Conservation (phyloP, 2,888 invertebrate genomes). For the Watsonalla cultraria region DNA sequence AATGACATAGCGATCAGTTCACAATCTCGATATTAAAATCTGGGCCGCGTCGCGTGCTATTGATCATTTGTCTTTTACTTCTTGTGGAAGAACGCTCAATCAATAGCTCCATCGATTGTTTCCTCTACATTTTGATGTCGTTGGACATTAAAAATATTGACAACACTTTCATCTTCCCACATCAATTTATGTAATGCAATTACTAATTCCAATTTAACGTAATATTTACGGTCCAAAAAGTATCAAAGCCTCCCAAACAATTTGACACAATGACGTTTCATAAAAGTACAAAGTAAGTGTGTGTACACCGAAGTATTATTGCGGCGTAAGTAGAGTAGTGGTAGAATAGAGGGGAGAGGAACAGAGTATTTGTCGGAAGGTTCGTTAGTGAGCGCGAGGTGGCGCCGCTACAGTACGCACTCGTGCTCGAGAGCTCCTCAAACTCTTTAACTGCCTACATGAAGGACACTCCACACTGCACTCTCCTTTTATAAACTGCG, state of each 20-base stretch:
- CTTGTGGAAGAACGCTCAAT: constrained; percentile 51
- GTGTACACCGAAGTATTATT: constrained; percentile 25
- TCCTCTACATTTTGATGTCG: constrained; percentile 14
- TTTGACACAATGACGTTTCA: constrained; percentile 41
- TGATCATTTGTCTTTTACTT: constrained; percentile 59
- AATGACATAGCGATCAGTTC: constrained; percentile 39
- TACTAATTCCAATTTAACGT: background rate
- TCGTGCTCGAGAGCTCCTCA: constrained; percentile 71
- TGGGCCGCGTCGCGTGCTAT: constrained; percentile 36
- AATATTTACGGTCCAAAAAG: background rate
- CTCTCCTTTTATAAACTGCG: constrained; percentile 77
- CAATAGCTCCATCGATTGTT: constrained; percentile 43
- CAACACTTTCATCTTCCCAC: constrained; percentile 1
- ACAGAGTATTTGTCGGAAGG: constrained; percentile 67
- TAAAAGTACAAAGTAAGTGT: constrained; percentile 34
- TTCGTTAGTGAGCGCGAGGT: constrained; percentile 72
- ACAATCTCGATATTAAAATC: constrained; percentile 48
- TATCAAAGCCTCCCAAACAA: no score
- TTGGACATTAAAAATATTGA: background rate
- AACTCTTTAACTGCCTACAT: constrained; percentile 79
- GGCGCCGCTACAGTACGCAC: constrained; percentile 69
- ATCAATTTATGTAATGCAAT: constrained; percentile 17
- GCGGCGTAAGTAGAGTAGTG: constrained; percentile 22
- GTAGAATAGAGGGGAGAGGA: constrained; percentile 30
- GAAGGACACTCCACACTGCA: constrained; percentile 71